These are phyloP conservation scores for Neopipo cinnamomea DNA, from an alignment of 2,113 vertebrate genomes.

Conservation along the genomic window DNA sequence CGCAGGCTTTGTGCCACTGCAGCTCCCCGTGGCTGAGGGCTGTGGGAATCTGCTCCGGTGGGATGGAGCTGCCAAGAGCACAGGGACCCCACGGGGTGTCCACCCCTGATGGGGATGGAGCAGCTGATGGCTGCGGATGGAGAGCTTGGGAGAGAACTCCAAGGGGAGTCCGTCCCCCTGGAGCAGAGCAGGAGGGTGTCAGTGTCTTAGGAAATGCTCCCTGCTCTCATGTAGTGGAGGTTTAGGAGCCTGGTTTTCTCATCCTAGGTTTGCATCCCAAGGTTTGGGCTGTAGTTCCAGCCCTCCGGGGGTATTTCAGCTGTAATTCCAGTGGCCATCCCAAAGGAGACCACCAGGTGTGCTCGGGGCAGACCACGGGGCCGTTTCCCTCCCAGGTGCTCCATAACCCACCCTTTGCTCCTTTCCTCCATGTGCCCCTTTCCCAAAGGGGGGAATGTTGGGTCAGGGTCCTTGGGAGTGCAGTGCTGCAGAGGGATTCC, in stretches of 20 bases:
- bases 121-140: neutral
- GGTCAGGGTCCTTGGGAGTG: neutral
- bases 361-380: neutral
- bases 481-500: neutral
- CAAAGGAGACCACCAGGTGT: neutral
- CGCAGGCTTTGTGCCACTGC: neutral
- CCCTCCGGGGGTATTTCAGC: neutral
- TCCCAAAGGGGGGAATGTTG: neutral
- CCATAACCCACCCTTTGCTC: neutral
- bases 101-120: neutral
- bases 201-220: neutral
- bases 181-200: neutral
- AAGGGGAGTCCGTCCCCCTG: neutral
- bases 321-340: neutral
- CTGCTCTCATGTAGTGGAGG: rapidly evolving
- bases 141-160: neutral
- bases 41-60: rapidly evolving
- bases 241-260: neutral
- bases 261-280: rapidly evolving
- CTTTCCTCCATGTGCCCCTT: rapidly evolving
- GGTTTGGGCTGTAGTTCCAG: neutral
- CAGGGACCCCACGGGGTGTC: neutral
- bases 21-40: neutral
- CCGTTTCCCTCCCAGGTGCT: neutral
- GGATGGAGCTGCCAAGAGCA: neutral